These are phyloP conservation scores for Euplexia lucipara DNA, from an alignment of 2,888 invertebrate species.

Conservation along the genomic window DNA sequence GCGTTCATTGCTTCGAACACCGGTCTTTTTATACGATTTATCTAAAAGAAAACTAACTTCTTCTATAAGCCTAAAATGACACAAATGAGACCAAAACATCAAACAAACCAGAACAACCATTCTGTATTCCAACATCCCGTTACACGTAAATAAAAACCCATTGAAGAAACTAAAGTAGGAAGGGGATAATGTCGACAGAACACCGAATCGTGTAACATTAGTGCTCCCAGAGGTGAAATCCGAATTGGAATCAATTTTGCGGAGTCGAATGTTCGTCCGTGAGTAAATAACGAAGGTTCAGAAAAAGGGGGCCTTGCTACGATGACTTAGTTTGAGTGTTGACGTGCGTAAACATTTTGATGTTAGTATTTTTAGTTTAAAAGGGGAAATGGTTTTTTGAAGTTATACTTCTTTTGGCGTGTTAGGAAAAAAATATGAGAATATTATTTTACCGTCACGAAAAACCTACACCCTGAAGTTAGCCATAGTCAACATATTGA, in stretches of 20 bases:
- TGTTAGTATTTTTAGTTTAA: constrained; percentile 5
- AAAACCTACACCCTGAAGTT: too few relatives aligned
- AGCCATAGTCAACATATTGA: too few relatives aligned
- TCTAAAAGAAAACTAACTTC: background rate
- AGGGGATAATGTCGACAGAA: constrained; percentile 43
- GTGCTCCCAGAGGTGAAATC: constrained; percentile 61
- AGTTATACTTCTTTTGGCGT: too few relatives aligned
- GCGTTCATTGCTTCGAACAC: background rate
- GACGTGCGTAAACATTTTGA: constrained; percentile 19
- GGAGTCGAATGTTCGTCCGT: constrained; percentile 50
- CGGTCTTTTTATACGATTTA: too few relatives aligned
- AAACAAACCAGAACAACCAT: constrained; percentile 16
- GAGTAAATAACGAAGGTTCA: constrained; percentile 47
- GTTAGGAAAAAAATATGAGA: too few relatives aligned
- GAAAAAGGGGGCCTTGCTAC: constrained; percentile 12
- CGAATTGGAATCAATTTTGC: constrained; percentile 62
- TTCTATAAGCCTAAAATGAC: background rate
- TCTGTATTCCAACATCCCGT: constrained; percentile 20
- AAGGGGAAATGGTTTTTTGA: background rate
- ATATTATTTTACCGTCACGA: too few relatives aligned
- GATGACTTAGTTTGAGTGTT: constrained; percentile 26
- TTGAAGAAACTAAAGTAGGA: constrained; percentile 39
- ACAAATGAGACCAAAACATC: constrained; percentile 12
- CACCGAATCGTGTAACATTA: constrained; percentile 49
- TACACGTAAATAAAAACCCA: constrained; percentile 45